Base-by-base conservation (phyloP, 1,140 invertebrate species). In the Chelonus insularis region DNA sequence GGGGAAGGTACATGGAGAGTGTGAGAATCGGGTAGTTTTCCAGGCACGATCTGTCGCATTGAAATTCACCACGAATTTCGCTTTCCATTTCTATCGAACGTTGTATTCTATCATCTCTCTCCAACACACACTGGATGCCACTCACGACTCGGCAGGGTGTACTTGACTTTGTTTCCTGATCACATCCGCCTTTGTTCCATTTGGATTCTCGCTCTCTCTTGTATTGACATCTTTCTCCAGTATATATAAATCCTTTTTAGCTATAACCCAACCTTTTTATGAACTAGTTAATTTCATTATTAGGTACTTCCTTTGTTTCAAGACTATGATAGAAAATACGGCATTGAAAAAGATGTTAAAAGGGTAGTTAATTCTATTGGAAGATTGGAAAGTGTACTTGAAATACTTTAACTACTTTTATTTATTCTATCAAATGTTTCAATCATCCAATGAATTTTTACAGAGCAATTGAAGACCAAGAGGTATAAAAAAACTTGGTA, bases 61-160 rank as follows among this genome's bases (percentile, higher is more conserved):
- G 76, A 79, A 78, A 80, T 80, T 79, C 78, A 78, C 72, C 59
- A 65, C 69, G 71, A 71, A 77, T 74, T 74, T 69, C 73, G 72
- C 77, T 79, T 79, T 79, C 77, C 77, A 78, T 80, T 78, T 79
- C 78, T 78, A 80, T 78, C 73, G 70, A 60, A 63, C 52, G 60
- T 68, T 71, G 63, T 62, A 66, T 63, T 58, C 56, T 62, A 69
- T 65, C 62, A 59, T 25, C 58, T 63, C 68, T 66, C 68, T 65
- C 57, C 65, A 16, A 18, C 41, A 29, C 25, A 29, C 25, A 29
- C 66, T 63, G 70, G 66, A 71, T 71, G 61, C 64, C 18, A 23
- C 34, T 32, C 54, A 36, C 23, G 14, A 57, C 29, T 23, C 29
- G 32, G 25, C 47, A 45, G 23, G 56, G 45, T 37, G 21, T 51